These are phyloP conservation scores for Blennius ocellaris DNA, from an alignment of 2,113 vertebrate species.

Conservation along the genomic window DNA sequence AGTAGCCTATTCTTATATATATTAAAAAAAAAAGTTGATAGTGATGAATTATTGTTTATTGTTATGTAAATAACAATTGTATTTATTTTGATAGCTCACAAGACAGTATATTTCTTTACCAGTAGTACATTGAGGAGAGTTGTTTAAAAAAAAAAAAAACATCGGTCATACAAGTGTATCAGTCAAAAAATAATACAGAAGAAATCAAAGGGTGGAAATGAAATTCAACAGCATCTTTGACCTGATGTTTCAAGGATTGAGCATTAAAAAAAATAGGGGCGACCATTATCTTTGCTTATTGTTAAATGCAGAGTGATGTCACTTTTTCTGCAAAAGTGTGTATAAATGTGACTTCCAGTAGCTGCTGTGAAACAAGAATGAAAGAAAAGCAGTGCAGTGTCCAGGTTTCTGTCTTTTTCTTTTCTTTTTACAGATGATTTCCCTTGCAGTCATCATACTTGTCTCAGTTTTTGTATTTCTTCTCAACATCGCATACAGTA, in stretches of 20 bases:
- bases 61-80: conserved; percentile 83
- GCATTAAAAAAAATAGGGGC: conserved; percentile 4
- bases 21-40: conserved; percentile 53
- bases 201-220: conserved; percentile 27
- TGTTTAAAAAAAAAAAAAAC: conserved; percentile 33
- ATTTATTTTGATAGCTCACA: conserved; percentile 86
- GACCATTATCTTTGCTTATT: conserved; percentile 21
- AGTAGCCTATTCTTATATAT: conserved; percentile 74
- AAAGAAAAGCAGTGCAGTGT: conserved; percentile 26
- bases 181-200: conserved; percentile 29
- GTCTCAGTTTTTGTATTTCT: conserved; percentile 59
- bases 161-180: conserved; percentile 39
- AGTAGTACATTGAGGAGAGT: conserved; percentile 58
- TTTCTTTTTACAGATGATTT: conserved; percentile 40
- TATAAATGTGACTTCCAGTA: conserved; percentile 17
- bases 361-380: conserved; percentile 17
- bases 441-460: conserved; percentile 32
- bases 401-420: background rate
- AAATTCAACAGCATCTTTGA: background rate
- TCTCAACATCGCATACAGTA: conserved; percentile 41
- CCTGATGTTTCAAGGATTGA: background rate
- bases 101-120: conserved; percentile 85
- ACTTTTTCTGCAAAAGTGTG: conserved; percentile 36
- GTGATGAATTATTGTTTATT: conserved; percentile 78
- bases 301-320: conserved; percentile 48